Evolutionary conservation across 2,888 invertebrate genomes (phyloP), one percentile per base, ranked within the genome.

Genomic region (Tenthredo livida): DNA sequence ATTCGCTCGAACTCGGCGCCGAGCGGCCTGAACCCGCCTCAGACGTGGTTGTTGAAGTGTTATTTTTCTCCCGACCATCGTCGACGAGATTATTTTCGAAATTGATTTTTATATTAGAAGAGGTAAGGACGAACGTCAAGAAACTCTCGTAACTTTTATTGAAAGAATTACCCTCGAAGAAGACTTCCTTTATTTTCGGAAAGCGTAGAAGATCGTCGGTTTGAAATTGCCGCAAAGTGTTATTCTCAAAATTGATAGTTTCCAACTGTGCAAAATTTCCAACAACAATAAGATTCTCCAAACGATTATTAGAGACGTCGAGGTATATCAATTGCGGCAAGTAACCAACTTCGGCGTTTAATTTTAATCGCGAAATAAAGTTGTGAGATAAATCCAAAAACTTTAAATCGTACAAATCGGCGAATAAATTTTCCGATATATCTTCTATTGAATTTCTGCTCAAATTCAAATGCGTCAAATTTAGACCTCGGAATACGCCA

Each of bases 171-270:
- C 78, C 78, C 0, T 9, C 33, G 21, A 80, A 80, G 61, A 80
- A 80, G 15, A 80, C 61, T 6, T 40, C 21, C 9, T 80, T 61
- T 6, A 80, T 61, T 58, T 80, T 80, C 10, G 78, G 78, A 61
- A 61, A 37, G 7, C 25, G 61, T n/a, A 80, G 2, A 37, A 80
- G 12, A 25, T 29, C 12, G n/a, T 61, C 40, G 12, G 6, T 29
- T 7, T 37, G 61, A 21, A 80, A 12, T 80, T 80, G 40, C 0
- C 4, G 9, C 37, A 80, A 29, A 21, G 10, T 15, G 10, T 80
- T 80, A 21, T 80, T 80, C 12, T 80, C 78, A 37, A 80, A 12
- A 58, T 80, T 80, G 40, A 80, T 33, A 5, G 78, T 80, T 80
- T 80, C 61, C 40, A 80, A 58, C 0, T 25, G 4, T 0, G 61